Evolutionary conservation across 2,797 vertebrate species (phyloP).

Genomic region (Orientallactaga sibirica): DNA sequence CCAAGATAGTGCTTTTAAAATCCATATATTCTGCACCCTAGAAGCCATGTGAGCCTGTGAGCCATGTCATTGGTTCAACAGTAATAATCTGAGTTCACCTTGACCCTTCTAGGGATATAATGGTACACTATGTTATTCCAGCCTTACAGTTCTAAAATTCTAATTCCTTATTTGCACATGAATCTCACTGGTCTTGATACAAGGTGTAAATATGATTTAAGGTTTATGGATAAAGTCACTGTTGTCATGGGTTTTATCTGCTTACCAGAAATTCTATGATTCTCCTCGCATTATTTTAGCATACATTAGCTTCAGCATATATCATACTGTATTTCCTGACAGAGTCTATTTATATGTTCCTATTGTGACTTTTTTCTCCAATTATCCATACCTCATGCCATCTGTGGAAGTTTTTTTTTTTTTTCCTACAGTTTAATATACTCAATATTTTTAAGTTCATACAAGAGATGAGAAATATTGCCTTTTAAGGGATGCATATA

Average conservation of each 20-base stretch:
- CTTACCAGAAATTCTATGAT: neutral
- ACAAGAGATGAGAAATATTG: neutral
- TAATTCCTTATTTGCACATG: neutral
- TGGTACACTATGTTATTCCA: neutral
- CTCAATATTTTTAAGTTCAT: constrained; percentile 31
- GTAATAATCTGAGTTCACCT: neutral
- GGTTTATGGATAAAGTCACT: neutral
- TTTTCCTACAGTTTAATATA: neutral
- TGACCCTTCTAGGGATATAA: neutral
- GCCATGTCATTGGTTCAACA: neutral
- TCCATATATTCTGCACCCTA: neutral
- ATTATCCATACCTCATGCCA: neutral
- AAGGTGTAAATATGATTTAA: neutral
- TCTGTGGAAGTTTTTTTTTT: constrained; percentile 29
- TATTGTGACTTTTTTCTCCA: constrained; percentile 24
- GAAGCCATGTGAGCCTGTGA: neutral
- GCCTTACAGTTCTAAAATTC: neutral
- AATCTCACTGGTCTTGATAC: neutral
- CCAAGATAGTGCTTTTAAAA: neutral
- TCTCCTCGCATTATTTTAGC: neutral
- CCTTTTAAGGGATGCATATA: neutral
- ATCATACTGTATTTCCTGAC: neutral
- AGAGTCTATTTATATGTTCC: neutral
- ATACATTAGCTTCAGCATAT: neutral
- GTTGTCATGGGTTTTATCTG: neutral